These are phyloP conservation scores for Platerodrilus igneus DNA, from an alignment of 2,888 invertebrate genomes.

Conservation along the genomic window DNA sequence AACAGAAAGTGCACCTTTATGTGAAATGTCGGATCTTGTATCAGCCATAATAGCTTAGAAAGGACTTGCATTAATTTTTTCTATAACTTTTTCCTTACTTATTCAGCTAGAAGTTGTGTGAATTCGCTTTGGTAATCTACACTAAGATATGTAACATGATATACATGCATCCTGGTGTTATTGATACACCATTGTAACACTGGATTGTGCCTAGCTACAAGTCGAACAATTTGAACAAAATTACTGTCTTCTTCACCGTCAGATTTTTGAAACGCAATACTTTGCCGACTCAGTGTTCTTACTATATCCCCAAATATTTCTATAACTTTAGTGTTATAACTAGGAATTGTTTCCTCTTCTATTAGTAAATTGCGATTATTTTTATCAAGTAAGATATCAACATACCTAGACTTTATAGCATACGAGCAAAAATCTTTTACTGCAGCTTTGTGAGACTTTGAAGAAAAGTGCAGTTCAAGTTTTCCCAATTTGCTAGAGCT, in stretches of 20 bases:
- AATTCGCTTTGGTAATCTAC: too few species aligned
- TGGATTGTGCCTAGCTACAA: too few species aligned
- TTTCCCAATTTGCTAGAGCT: neutral
- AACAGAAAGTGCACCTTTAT: too few species aligned
- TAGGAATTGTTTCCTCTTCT: neutral
- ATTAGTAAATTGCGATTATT: neutral
- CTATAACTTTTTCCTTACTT: too few species aligned
- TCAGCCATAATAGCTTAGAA: too few species aligned
- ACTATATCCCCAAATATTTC: neutral
- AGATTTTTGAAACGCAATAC: neutral
- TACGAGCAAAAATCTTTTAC: neutral
- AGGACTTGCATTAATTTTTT: too few species aligned
- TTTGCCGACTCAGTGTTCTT: neutral
- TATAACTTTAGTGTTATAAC: neutral
- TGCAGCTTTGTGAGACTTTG: neutral
- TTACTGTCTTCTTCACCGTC: neutral
- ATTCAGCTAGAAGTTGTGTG: too few species aligned
- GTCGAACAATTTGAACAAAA: neutral
- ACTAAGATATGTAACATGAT: too few species aligned
- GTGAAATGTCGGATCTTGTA: too few species aligned
- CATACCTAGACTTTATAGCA: neutral
- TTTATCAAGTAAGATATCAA: neutral
- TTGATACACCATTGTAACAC: too few species aligned
- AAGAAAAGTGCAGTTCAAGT: neutral
- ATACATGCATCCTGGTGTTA: too few species aligned